These are phyloP conservation scores for Hydrotaea diabolus DNA, from an alignment of 2,888 invertebrate genomes.

Conservation along the genomic window DNA sequence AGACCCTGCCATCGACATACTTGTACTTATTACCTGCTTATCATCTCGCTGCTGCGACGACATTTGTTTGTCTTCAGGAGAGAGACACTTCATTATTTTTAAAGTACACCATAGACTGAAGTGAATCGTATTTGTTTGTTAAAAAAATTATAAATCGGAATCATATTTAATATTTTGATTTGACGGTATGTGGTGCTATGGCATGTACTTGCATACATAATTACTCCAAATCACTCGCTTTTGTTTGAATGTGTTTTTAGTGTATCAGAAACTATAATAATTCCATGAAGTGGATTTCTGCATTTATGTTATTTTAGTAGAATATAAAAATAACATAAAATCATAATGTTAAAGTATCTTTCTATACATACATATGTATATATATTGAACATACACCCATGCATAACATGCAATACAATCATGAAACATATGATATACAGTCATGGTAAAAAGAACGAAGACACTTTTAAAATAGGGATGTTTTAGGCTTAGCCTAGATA, in stretches of 20 bases:
- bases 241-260: too few relatives aligned
- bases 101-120: not conserved
- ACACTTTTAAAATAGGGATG: not conserved
- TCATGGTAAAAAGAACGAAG: slow-evolving; percentile 12
- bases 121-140: not conserved
- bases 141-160: not conserved
- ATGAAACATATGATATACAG: slow-evolving; percentile 49
- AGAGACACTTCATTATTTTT: slow-evolving; percentile 31
- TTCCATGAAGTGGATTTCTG: too few relatives aligned
- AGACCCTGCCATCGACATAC: slow-evolving; percentile 24
- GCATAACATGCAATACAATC: not conserved
- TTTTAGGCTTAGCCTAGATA: too few relatives aligned
- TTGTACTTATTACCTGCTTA: slow-evolving; percentile 52
- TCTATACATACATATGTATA: slow-evolving; percentile 16
- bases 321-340: slow-evolving; percentile 1
- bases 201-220: too few relatives aligned
- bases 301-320: too few relatives aligned
- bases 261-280: too few relatives aligned
- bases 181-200: too few relatives aligned
- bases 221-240: too few relatives aligned
- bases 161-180: too few relatives aligned
- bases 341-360: slow-evolving; percentile 5
- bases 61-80: slow-evolving; percentile 19
- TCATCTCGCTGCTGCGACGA: slow-evolving; percentile 43
- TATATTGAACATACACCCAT: not conserved